A percentile compares a stretch with the other conserved stretches of the same genome.
phyloP scores from a whole-genome alignment of 2,113 vertebrate species.

The Actenoides lindsayi region DNA sequence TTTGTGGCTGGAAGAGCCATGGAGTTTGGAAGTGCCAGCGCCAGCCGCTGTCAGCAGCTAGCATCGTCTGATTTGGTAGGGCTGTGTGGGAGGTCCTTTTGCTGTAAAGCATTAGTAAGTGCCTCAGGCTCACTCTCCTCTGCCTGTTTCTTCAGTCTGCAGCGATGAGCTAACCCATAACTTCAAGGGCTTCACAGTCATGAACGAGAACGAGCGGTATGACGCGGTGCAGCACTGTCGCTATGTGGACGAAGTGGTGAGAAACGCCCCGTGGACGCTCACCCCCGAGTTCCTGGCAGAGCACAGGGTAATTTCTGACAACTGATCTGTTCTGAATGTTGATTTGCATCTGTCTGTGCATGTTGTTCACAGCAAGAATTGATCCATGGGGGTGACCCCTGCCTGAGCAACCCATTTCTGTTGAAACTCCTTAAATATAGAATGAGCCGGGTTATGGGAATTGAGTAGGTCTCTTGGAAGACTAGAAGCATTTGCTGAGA shows the following conservation, averaged over 20 bases:
- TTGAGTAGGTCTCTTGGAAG: neutral
- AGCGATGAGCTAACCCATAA: constrained; percentile 97
- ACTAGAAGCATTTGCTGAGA: neutral
- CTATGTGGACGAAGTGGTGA: constrained; percentile 96
- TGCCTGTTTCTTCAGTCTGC: constrained; percentile 82
- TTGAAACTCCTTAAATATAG: neutral
- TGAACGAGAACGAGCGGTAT: constrained; percentile 96
- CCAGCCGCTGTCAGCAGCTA: neutral
- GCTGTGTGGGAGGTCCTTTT: neutral
- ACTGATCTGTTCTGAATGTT: neutral
- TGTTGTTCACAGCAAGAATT: neutral
- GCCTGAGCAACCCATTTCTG: neutral
- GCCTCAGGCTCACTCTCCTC: neutral
- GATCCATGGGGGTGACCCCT: neutral
- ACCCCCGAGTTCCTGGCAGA: constrained; percentile 90
- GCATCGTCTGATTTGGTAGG: neutral
- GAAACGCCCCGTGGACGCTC: constrained; percentile 95
- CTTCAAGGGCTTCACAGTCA: constrained; percentile 98
- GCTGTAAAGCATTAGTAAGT: neutral
- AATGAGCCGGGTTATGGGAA: neutral
- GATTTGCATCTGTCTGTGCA: neutral
- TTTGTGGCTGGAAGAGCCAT: neutral
- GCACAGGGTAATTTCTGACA: constrained; percentile 82
- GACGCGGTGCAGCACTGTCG: constrained; percentile 95
- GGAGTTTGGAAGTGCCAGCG: neutral